phyloP scores from a whole-genome alignment of 1,140 invertebrate genomes.

The Proales similis region DNA sequence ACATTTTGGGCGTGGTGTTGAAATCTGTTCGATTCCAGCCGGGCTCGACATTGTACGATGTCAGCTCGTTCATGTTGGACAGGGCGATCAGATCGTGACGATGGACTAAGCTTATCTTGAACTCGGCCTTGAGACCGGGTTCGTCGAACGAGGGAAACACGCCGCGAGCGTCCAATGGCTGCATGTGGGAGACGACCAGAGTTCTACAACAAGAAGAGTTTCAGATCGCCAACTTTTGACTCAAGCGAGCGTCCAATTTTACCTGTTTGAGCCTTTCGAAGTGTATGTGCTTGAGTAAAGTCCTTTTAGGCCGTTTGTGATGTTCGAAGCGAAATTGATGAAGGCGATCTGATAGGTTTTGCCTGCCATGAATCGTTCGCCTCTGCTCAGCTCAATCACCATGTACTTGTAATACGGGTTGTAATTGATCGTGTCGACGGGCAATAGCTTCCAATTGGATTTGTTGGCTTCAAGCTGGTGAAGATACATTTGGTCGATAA shows the following conservation, averaged over 20 bases:
- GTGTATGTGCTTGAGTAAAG: slow-evolving; percentile 30
- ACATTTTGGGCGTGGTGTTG: slow-evolving; percentile 53
- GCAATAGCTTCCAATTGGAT: background rate
- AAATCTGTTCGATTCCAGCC: slow-evolving; percentile 45
- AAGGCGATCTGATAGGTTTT: slow-evolving; percentile 8
- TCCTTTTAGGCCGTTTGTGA: slow-evolving; percentile 35
- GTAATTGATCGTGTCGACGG: slow-evolving; percentile 2
- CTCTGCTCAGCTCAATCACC: slow-evolving; percentile 3
- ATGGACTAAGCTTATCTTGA: slow-evolving; percentile 39
- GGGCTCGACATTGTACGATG: slow-evolving; percentile 29
- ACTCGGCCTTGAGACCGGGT: slow-evolving; percentile 43
- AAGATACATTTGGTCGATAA: background rate
- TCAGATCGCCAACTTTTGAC: background rate
- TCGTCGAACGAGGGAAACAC: slow-evolving; percentile 45
- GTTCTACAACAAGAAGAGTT: slow-evolving; percentile 34
- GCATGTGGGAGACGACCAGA: slow-evolving; percentile 43
- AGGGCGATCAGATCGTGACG: slow-evolving; percentile 24
- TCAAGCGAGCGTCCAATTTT: too few species aligned
- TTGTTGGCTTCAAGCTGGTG: background rate
- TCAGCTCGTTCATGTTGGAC: slow-evolving; percentile 32
- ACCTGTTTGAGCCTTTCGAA: slow-evolving; percentile 13
- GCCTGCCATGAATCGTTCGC: background rate
- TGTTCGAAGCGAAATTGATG: slow-evolving; percentile 21
- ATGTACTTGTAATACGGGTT: slow-evolving; percentile 18
- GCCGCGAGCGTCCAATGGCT: slow-evolving; percentile 42